Conservation (phyloP, 2,113 vertebrate species). For the Ochotona curzoniae region DNA sequence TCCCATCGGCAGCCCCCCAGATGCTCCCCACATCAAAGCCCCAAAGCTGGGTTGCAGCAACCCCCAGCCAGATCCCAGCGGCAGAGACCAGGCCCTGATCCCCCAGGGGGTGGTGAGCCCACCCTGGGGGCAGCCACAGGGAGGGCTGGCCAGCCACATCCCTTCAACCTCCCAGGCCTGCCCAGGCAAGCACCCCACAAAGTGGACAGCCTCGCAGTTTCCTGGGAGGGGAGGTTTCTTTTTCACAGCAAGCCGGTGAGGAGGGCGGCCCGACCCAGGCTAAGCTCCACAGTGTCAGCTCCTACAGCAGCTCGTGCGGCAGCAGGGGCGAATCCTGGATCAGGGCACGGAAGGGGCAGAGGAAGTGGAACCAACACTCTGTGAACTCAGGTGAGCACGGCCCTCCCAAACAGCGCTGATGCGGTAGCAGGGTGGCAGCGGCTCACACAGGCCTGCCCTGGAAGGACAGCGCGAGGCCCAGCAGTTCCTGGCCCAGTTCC, state of each 20-base stretch:
- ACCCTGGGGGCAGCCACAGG: neutral
- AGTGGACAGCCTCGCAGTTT: neutral
- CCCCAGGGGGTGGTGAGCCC: neutral
- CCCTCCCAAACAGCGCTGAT: neutral
- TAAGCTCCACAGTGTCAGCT: neutral
- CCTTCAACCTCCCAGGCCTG: neutral
- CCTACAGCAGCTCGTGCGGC: no score
- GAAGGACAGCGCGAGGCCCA: constrained; percentile 90
- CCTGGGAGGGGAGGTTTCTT: neutral
- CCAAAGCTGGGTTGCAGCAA: no score
- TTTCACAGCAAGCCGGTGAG: neutral
- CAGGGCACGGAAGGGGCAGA: no score
- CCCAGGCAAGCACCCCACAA: neutral
- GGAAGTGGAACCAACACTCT: neutral
- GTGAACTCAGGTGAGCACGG: neutral
- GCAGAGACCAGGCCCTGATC: neutral
- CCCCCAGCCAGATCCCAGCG: no score
- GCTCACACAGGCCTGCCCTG: constrained; percentile 88
- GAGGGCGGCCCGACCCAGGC: neutral
- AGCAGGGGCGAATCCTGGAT: no score
- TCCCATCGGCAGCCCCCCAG: no score
- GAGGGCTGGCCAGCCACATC: neutral
- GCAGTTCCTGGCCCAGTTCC: constrained; percentile 88
- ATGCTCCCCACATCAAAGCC: no score
- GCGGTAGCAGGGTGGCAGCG: no score